Conservation (phyloP, 2,888 invertebrate species). For the Lutraria lutraria region DNA sequence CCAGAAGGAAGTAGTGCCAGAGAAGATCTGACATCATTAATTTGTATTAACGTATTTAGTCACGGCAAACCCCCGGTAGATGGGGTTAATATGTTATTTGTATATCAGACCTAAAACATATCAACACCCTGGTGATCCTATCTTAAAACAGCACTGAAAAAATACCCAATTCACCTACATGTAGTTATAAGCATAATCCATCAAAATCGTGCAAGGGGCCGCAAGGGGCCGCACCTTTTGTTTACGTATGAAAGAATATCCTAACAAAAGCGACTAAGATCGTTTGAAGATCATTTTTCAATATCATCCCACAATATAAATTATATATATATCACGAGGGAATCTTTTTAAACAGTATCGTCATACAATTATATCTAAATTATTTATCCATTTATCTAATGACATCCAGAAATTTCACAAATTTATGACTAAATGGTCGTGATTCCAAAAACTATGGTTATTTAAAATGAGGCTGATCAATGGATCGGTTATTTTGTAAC, state of each 20-base stretch:
- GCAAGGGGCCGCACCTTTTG: no score
- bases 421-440: no score
- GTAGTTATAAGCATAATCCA: constrained; percentile 13
- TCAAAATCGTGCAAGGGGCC: background rate
- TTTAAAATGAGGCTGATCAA: no score
- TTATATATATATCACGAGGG: no score
- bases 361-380: background rate
- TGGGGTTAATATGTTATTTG: background rate
- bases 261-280: no score
- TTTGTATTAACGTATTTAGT: background rate
- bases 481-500: background rate
- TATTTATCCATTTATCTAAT: background rate
- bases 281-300: no score
- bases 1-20: no score
- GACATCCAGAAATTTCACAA: background rate
- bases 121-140: background rate
- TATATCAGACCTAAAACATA: background rate
- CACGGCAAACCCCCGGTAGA: background rate
- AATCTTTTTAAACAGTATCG: no score
- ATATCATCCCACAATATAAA: no score
- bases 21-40: background rate
- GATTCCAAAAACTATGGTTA: no score
- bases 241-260: no score
- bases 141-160: background rate
- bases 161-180: background rate